Base-by-base conservation (phyloP, 2,113 vertebrate genomes). In the Poecilia latipinna region DNA sequence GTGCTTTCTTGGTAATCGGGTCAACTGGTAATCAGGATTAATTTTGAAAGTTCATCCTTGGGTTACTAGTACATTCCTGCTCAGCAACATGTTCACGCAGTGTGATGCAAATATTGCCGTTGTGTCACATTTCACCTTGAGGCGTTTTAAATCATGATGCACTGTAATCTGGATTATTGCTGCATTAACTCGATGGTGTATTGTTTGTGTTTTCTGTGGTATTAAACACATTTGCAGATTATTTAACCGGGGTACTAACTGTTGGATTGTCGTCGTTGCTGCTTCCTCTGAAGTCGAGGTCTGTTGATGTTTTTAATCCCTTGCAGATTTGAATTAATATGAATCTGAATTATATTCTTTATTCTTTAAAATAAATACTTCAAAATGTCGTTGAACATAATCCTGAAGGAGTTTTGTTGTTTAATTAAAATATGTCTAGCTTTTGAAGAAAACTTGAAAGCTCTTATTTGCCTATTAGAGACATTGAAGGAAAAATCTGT, bases 11-110 rank as follows among this genome's bases (percentile, higher is more conserved):
- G 61, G 62, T 51, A 62, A 72, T 37, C n/a, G 42, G 70, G 51
- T 70, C 42, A 37, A 51, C 65, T 44, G 24, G 6, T 90, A 88
- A 90, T 90, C 86, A 73, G 88, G 86, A 87, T 90, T 89, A 88
- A 74, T 42, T 68, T 51, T 29, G n/a, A 29, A 77, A 77, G 91
- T 90, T 92, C 90, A 93, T 88, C 73, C 72, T 31, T 61, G 71
- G 90, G 88, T 93, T 89, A 91, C 66, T 92, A 64, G 91, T 82
- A 64, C 88, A 88, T 79, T 61, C 74, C 77, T 65, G 61, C 72
- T 78, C 77, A 76, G 86, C 63, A 68, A 73, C 2, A 77, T 78
- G 65, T 77, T 71, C 76, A 78, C 88, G 81, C 78, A 84, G 71
- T 82, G 72, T 69, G 42, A 65, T 63, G 42, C n/a, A 22, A 61